Evolutionary conservation across 2,113 vertebrate genomes (phyloP), one percentile per base, ranked within the genome.

Genomic region (Erythrocebus patas): DNA sequence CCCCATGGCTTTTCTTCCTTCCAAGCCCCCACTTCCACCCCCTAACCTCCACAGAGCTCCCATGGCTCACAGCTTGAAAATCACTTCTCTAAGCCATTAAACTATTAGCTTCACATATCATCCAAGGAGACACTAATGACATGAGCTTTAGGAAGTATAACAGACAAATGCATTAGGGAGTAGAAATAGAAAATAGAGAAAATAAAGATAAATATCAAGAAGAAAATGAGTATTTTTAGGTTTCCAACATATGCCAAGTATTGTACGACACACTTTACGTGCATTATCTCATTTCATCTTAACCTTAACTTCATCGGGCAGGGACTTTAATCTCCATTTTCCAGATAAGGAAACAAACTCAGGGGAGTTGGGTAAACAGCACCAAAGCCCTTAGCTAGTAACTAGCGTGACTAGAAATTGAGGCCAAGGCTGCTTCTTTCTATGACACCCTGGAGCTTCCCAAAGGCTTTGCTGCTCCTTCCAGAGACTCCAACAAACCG

Each of bases 321-420:
- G 14, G 22, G 18, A 87, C 57, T 89, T 92, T 84, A 43, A 89
- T 81, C 22, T 93, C 35, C 38, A 61, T 8, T 93, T 95, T 96
- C 55, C 59, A 96, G 32, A 25, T 78, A 80, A 45, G 79, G 85
- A 98, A 97, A 89, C 75, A 87, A 91, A 97, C 40, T 48, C 59
- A 91, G 43, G 72, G 70, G 59, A 75, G 9, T 72, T 87, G 30
- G 45, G 23, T n/a, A n/a, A 90, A 94, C 43, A 97, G 76, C 23
- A 6, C 73, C 22, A 95, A 96, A 75, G 17, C 35, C 25, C 27
- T 73, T 43, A 72, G 73, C 30, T 95, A 32, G 61, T 80, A 92
- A 85, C 32, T 57, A 83, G 52, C 27, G 79, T 20, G 89, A 23
- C 38, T 50, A 92, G 70, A 96, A 97, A 96, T 76, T n/a, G 61